Evolutionary conservation across 2,113 vertebrate species (phyloP), one percentile per base, ranked within the genome.

Genomic region (Notothenia coriiceps): DNA sequence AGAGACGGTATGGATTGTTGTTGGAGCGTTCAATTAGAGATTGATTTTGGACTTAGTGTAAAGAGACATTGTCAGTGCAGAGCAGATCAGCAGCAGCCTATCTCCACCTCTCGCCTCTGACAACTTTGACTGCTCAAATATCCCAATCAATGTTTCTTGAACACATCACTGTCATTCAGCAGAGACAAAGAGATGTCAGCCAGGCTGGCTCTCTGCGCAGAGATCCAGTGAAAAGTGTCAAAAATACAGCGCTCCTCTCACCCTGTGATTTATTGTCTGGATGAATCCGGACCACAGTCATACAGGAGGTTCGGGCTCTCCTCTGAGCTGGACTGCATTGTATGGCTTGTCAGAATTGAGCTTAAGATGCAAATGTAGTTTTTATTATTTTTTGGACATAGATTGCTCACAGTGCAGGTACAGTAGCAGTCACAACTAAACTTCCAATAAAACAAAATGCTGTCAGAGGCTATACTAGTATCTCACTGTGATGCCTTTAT

Each of bases 21-120:
- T 86, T 80, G 74, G 79, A 86, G 64, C 35, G 67, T 74, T 90
- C 90, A 88, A 90, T 92, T 84, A 84, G 54, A 76, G 49, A 92
- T 92, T 91, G 91, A 92, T 92, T 92, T 93, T 83, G 68, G 87
- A 85, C 84, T 91, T 90, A 86, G 85, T 60, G 86, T 68, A 71
- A 77, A 78, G 64, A 88, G 88, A 88, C 65, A 86, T 85, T 88
- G 91, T 89, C 87, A 87, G 84, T 72, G 71, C 4, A 54, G 22
- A 79, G 83, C 70, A 80, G 81, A 86, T 90, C 77, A 80, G 33
- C 80, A 69, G 55, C 75, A 25, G 78, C 78, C 67, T 61, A 80
- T 90, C 80, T 88, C 61, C 70, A 51, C 54, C 11, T 29, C 66
- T 78, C 22, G n/a, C 56, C 56, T 79, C 67, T 81, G 74, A 92